These are phyloP conservation scores for Drosophila meridionalis DNA, from an alignment of 2,888 invertebrate genomes.

Conservation along the genomic window DNA sequence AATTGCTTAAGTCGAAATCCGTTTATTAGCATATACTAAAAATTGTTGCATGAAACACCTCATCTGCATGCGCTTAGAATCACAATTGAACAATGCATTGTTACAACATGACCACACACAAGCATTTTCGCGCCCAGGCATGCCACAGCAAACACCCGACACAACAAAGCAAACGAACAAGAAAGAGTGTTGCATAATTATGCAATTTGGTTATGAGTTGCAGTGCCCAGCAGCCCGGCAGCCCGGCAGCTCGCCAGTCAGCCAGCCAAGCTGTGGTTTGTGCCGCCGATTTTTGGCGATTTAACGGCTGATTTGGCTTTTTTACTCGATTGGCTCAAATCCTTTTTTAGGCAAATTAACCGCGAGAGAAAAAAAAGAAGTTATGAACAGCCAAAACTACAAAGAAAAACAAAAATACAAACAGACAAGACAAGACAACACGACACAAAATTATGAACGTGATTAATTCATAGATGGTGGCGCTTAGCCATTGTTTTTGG, in stretches of 20 bases:
- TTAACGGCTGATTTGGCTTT: constrained; percentile 49
- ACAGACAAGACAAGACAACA: constrained; percentile 57
- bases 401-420: constrained; percentile 19
- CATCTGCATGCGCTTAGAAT: constrained; percentile 47
- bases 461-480: constrained; percentile 82
- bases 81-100: constrained; percentile 68
- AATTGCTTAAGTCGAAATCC: background rate
- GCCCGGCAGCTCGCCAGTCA: background rate
- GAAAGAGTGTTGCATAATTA: constrained; percentile 69
- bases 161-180: constrained; percentile 24
- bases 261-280: constrained; percentile 25
- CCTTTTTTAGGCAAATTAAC: constrained; percentile 78
- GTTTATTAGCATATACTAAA: constrained; percentile 2
- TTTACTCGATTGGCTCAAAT: constrained; percentile 50
- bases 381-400: constrained; percentile 45
- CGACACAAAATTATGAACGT: constrained; percentile 79
- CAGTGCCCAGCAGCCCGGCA: constrained; percentile 20
- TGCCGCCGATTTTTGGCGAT: constrained; percentile 47
- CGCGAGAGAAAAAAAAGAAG: constrained; percentile 56
- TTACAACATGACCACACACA: constrained; percentile 80
- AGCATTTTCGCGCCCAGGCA: constrained; percentile 75
- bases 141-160: constrained; percentile 68
- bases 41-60: constrained; percentile 27
- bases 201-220: constrained; percentile 64
- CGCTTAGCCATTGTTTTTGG: constrained; percentile 78